Evolutionary conservation across 2,797 vertebrate species (phyloP).

Genomic region (Alca torda): DNA sequence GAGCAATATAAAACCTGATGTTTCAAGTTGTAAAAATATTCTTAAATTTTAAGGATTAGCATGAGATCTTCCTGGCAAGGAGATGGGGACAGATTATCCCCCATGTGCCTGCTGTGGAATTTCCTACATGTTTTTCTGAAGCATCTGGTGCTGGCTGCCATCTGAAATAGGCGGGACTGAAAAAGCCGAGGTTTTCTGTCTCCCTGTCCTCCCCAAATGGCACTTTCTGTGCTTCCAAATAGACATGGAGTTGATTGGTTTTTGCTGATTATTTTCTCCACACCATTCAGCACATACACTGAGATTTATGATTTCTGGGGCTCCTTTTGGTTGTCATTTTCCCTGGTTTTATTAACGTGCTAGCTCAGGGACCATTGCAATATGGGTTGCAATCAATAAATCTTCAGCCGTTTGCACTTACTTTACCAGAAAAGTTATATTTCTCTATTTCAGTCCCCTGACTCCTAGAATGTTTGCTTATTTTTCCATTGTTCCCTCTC

Average conservation of each 20-base stretch:
- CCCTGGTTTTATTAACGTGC: background rate
- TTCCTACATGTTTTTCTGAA: constrained; percentile 27
- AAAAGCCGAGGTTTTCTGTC: constrained; percentile 10
- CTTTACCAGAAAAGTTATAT: constrained; percentile 13
- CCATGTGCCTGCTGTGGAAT: constrained; percentile 49
- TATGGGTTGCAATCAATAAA: constrained; percentile 35
- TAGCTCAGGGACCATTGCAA: constrained; percentile 13
- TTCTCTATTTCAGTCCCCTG: background rate
- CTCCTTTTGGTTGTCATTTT: constrained; percentile 19
- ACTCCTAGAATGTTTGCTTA: background rate
- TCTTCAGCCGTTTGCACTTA: background rate
- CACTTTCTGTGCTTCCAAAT: background rate
- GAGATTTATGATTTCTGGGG: constrained; percentile 5
- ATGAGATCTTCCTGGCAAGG: constrained; percentile 42
- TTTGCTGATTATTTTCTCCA: constrained; percentile 4
- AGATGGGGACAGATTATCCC: constrained; percentile 18
- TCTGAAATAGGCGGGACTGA: background rate
- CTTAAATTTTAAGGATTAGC: constrained; percentile 34
- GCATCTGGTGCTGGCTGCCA: constrained; percentile 26
- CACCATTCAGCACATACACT: background rate
- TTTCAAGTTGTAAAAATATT: constrained; percentile 35
- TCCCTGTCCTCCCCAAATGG: background rate
- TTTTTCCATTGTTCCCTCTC: background rate
- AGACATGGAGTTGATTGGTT: background rate
- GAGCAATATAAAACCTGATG: background rate